phyloP scores from a whole-genome alignment of 1,140 invertebrate species.

The Ooceraea biroi region DNA sequence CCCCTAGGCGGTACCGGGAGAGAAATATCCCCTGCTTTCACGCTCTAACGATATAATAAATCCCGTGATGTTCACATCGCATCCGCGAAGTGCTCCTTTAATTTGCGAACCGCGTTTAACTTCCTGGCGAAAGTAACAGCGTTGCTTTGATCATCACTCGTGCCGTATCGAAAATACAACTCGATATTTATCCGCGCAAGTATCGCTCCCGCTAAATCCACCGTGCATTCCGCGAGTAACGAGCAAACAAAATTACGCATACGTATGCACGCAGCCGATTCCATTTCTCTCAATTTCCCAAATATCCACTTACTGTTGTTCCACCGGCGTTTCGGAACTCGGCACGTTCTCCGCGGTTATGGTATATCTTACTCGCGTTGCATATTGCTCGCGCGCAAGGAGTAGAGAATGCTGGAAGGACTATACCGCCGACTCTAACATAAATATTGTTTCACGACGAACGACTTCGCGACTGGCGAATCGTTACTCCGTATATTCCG shows the following conservation, averaged over 20 bases:
- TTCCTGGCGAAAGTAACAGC: conserved; percentile 50
- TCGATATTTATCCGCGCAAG: conserved; percentile 33
- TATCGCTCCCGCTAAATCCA: conserved; percentile 27
- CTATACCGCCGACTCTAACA: conserved; percentile 40
- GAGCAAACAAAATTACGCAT: conserved; percentile 31
- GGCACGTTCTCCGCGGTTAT: conserved; percentile 39
- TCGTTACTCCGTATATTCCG: conserved; percentile 32
- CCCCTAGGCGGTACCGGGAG: conserved; percentile 51
- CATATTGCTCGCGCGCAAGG: conserved; percentile 46
- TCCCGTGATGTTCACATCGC: conserved; percentile 58
- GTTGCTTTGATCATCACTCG: conserved; percentile 49
- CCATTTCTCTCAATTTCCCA: conserved; percentile 52
- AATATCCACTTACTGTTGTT: conserved; percentile 54
- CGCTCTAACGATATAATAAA: conserved; percentile 66
- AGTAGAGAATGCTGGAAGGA: conserved; percentile 20
- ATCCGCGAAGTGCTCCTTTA: conserved; percentile 59
- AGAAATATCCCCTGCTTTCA: conserved; percentile 65
- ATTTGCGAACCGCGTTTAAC: conserved; percentile 59
- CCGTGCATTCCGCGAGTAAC: neutral
- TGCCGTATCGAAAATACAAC: conserved; percentile 47
- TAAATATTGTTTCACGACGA: conserved; percentile 56
- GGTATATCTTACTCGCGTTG: conserved; percentile 48
- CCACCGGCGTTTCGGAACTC: conserved; percentile 51
- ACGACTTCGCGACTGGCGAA: conserved; percentile 24
- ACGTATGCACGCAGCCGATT: conserved; percentile 19